Base-by-base conservation (phyloP, 2,797 vertebrate species). In the Epinephelus awoara region DNA sequence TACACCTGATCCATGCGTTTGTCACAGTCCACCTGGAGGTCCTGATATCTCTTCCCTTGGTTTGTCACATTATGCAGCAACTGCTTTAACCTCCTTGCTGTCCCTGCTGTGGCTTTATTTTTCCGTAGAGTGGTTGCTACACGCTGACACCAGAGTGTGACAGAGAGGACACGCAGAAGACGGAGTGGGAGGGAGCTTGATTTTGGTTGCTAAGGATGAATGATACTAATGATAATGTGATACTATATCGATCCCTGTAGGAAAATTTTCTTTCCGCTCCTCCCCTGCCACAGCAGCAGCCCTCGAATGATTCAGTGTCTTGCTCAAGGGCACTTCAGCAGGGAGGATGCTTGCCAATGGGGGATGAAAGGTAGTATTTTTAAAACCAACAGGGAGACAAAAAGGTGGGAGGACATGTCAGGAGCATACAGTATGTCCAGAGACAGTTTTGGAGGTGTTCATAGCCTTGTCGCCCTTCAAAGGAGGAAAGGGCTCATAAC, bases 311-410 rank as follows among this genome's bases (percentile, higher is more conserved):
- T 89, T 61, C 70, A 70, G 68, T 81, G 74, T 88, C 63, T 83
- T 82, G 64, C 72, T 82, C 78, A 89, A 90, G 89, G 86, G 62
- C 84, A 83, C 66, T 59, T n/a, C 46, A 77, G 63, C 40, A 51
- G 44, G 64, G 55, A 27, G 75, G 56, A 66, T 67, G 67, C 47
- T 57, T 55, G 25, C 49, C 65, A 10, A 47, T 51, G 25, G 29
- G 11, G 15, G 38, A 11, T 40, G 10, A 75, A 85, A 54, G 29
- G n/a, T 46, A 3, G 42, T 69, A 4, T 65, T 23, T 50, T 54
- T 58, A 42, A 72, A 55, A 17, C 14, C 6, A 50, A n/a, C 10
- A 49, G 23, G 15, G 5, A 58, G 27, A 40, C 49, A 55, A 71
- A 54, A 59, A 66, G 18, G 59, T 40, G 23, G 19, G 49, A 70